These are phyloP conservation scores for Ichneumoninae sp. DNA, from an alignment of 2,888 invertebrate genomes.

Conservation along the genomic window DNA sequence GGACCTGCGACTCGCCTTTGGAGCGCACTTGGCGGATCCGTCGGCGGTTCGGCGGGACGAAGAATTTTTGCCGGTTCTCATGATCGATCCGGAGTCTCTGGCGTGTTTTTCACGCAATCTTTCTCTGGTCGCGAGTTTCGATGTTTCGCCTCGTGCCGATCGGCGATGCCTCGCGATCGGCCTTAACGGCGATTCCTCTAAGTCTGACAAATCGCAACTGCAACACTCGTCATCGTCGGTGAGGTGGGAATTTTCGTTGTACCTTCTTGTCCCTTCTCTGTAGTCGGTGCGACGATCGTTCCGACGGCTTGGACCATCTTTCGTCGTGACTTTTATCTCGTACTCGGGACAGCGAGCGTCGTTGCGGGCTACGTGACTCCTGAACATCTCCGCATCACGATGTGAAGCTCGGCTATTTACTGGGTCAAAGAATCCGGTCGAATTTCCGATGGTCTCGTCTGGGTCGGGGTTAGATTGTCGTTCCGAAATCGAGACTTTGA, in stretches of 20 bases:
- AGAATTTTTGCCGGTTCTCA: neutral
- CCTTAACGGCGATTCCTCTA: conserved; percentile 25
- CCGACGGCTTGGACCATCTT: conserved; percentile 13
- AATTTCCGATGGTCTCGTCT: neutral
- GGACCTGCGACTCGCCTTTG: neutral
- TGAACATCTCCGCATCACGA: conserved; percentile 58
- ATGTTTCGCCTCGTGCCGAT: conserved; percentile 8
- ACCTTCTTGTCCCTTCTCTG: neutral
- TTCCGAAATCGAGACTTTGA: neutral
- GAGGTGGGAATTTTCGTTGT: neutral
- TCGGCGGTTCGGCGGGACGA: neutral
- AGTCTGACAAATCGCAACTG: conserved; percentile 45
- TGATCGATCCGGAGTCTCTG: neutral
- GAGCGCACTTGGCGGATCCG: neutral
- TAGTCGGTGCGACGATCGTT: conserved; percentile 1
- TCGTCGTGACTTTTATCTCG: conserved; percentile 12
- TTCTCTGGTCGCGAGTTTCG: neutral
- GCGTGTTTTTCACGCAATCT: conserved; percentile 7
- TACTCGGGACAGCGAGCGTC: conserved; percentile 28
- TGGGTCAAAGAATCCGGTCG: neutral
- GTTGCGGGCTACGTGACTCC: neutral
- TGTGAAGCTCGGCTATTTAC: neutral
- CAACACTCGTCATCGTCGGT: conserved; percentile 44
- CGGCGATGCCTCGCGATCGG: neutral
- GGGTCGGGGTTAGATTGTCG: neutral